Conservation (phyloP, 1,140 invertebrate genomes). For the Temnothorax nylanderi region DNA sequence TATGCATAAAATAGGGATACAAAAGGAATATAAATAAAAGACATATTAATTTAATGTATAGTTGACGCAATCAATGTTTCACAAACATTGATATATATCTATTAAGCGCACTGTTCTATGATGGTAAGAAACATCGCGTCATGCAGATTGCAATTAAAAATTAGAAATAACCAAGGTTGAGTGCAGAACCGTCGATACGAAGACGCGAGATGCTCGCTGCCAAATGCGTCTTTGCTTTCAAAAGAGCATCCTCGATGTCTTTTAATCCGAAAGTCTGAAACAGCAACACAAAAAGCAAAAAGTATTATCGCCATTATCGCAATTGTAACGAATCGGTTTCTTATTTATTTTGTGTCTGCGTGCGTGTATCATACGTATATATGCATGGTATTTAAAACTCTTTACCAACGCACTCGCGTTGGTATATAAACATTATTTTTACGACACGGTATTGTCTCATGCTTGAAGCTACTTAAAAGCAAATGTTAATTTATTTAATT, state of each 20-base stretch:
- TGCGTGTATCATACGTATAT: too few species aligned
- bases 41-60: not conserved
- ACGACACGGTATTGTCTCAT: not conserved
- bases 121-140: not conserved
- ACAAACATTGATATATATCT: not conserved
- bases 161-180: constrained; percentile 77
- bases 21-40: too few species aligned
- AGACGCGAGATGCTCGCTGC: constrained; percentile 90
- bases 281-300: not conserved
- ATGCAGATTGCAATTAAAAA: constrained; percentile 15
- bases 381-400: not conserved
- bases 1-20: too few species aligned
- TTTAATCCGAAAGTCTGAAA: constrained; percentile 83
- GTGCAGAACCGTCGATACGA: constrained; percentile 89
- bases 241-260: constrained; percentile 87
- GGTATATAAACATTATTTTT: too few species aligned
- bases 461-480: not conserved
- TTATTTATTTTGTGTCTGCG: too few species aligned
- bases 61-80: not conserved
- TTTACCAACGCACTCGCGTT: not conserved
- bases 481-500: not conserved
- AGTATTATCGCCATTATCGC: not conserved
- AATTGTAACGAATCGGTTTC: not conserved
- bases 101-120: not conserved
- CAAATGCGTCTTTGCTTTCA: constrained; percentile 88